phyloP scores from a whole-genome alignment of 2,888 invertebrate species.

The Euproctis similis region DNA sequence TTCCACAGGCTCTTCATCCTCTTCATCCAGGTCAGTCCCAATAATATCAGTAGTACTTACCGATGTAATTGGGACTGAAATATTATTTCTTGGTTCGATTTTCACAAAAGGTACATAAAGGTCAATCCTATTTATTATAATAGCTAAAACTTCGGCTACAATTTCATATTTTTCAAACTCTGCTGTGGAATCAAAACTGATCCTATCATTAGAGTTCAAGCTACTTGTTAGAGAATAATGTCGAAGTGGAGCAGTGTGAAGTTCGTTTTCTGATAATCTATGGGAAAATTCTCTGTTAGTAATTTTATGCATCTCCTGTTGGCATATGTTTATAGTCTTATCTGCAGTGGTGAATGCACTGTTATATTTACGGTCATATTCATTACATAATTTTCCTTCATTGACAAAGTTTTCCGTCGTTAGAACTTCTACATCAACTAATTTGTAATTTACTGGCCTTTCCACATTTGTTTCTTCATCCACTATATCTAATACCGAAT shows the following conservation, averaged over 20 bases:
- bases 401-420: neutral
- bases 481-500: too few species aligned
- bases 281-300: neutral
- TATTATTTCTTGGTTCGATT: neutral
- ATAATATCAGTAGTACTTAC: neutral
- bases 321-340: neutral
- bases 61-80: neutral
- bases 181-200: slow-evolving; percentile 54
- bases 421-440: neutral
- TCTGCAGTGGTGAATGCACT: neutral
- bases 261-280: neutral
- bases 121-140: slow-evolving; percentile 41
- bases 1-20: slow-evolving; percentile 13
- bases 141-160: slow-evolving; percentile 42
- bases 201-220: slow-evolving; percentile 34
- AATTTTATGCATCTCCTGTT: too few species aligned
- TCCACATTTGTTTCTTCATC: slow-evolving; percentile 7
- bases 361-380: neutral
- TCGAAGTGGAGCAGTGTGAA: slow-evolving; percentile 14
- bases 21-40: neutral
- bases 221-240: slow-evolving; percentile 29
- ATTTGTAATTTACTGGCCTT: neutral
- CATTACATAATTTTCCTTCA: neutral
- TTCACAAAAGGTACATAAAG: slow-evolving; percentile 8
- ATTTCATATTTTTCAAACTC: slow-evolving; percentile 63